These are phyloP conservation scores for Odontocolon sp. DNA, from an alignment of 2,888 invertebrate genomes.

Conservation along the genomic window DNA sequence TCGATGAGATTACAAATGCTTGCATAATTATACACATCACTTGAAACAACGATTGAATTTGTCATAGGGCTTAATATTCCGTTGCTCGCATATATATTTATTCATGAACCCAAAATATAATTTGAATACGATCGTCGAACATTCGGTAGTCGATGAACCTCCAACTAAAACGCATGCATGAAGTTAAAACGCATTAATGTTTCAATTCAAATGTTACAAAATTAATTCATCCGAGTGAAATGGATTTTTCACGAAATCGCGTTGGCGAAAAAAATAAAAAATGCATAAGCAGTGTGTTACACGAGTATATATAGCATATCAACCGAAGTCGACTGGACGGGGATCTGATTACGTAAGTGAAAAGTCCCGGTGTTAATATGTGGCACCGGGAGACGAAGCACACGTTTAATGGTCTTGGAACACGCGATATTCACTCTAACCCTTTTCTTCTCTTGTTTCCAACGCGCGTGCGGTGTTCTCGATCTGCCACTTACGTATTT, in stretches of 20 bases:
- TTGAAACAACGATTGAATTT: too few species aligned
- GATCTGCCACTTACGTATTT: conserved; percentile 43
- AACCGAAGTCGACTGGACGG: background rate
- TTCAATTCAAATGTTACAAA: too few species aligned
- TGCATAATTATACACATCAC: too few species aligned
- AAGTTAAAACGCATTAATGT: too few species aligned
- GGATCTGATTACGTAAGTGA: conserved; percentile 52
- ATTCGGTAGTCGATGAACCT: too few species aligned
- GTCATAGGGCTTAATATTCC: too few species aligned
- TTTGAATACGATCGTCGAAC: too few species aligned
- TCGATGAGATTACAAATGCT: too few species aligned
- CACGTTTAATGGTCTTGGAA: conserved; percentile 59
- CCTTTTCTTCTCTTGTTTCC: background rate
- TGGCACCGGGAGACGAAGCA: conserved; percentile 45
- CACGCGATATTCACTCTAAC: conserved; percentile 61
- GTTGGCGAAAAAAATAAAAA: background rate
- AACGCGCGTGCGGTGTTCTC: conserved; percentile 25
- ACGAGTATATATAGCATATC: background rate
- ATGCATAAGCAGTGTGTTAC: background rate
- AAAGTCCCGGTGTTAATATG: conserved; percentile 63
- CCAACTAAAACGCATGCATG: too few species aligned
- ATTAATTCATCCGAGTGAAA: too few species aligned
- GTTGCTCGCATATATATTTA: too few species aligned
- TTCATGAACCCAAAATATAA: too few species aligned
- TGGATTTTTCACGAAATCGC: background rate